These are phyloP conservation scores for Galeopsomyia nigrocyanea DNA, from an alignment of 2,888 invertebrate genomes.

Conservation along the genomic window DNA sequence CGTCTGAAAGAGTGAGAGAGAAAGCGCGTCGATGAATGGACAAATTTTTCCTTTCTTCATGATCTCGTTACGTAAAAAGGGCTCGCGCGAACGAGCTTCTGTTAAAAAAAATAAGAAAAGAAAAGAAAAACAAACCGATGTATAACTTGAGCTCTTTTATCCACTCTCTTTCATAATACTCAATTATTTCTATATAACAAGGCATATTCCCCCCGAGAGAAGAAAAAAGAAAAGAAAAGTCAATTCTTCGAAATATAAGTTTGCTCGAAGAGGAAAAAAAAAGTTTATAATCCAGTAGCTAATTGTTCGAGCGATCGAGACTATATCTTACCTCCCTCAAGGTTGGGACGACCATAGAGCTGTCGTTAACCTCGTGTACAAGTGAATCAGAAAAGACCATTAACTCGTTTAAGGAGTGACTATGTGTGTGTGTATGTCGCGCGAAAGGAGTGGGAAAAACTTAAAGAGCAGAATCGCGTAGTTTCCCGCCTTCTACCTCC, in stretches of 20 bases:
- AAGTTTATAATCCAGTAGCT: slow-evolving; percentile 40
- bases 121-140: neutral
- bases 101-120: too few species aligned
- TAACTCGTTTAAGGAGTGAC: slow-evolving; percentile 40
- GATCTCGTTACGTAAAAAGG: slow-evolving; percentile 41
- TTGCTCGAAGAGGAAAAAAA: neutral
- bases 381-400: slow-evolving; percentile 45
- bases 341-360: slow-evolving; percentile 25
- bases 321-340: too few species aligned
- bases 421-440: slow-evolving; percentile 8
- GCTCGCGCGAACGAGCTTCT: slow-evolving; percentile 21
- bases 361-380: slow-evolving; percentile 43
- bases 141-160: neutral
- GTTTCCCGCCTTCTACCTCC: too few species aligned
- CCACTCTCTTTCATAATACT: slow-evolving; percentile 25
- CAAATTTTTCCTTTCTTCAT: slow-evolving; percentile 43
- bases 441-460: slow-evolving; percentile 20
- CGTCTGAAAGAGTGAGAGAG: slow-evolving; percentile 18
- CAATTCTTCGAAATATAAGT: slow-evolving; percentile 11
- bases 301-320: slow-evolving; percentile 45
- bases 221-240: neutral
- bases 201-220: too few species aligned
- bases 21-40: slow-evolving; percentile 42
- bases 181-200: too few species aligned
- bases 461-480: slow-evolving; percentile 36